A percentile compares a stretch with the other conserved stretches of the same genome.
phyloP scores from a whole-genome alignment of 2,797 vertebrate genomes.

The Tenualosa ilisha region DNA sequence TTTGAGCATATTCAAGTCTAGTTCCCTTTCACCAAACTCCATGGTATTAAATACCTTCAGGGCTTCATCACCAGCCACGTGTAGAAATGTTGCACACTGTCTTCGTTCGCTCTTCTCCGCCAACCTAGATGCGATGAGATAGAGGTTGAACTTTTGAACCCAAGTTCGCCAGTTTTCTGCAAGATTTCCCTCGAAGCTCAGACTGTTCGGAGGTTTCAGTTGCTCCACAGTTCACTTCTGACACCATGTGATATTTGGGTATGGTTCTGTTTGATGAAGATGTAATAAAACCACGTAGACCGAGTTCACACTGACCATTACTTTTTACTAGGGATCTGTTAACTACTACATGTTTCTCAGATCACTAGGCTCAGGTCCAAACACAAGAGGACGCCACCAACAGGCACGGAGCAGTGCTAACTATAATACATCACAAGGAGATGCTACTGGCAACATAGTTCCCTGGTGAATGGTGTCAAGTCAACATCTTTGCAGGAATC shows the following conservation, averaged over 20 bases:
- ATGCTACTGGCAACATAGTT: no score
- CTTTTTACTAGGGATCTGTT: neutral
- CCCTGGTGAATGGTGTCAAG: no score
- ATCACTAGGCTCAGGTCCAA: neutral
- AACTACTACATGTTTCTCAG: neutral
- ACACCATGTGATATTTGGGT: neutral
- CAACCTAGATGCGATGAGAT: neutral
- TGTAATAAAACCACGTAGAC: neutral
- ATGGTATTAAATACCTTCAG: constrained; percentile 9
- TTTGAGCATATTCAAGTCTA: neutral
- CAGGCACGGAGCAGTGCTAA: no score
- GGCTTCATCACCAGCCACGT: neutral
- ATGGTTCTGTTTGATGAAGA: neutral
- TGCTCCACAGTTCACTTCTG: constrained; percentile 10
- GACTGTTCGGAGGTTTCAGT: constrained; percentile 6
- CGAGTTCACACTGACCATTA: neutral
- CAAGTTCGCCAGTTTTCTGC: neutral
- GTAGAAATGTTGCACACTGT: neutral
- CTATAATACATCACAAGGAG: no score
- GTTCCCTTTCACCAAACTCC: neutral
- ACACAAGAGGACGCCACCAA: no score
- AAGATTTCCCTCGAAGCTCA: neutral
- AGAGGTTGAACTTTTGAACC: constrained; percentile 13
- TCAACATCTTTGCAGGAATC: no score
- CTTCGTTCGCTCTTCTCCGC: neutral